Base-by-base conservation (phyloP, 2,113 vertebrate species). In the Morone chrysops region DNA sequence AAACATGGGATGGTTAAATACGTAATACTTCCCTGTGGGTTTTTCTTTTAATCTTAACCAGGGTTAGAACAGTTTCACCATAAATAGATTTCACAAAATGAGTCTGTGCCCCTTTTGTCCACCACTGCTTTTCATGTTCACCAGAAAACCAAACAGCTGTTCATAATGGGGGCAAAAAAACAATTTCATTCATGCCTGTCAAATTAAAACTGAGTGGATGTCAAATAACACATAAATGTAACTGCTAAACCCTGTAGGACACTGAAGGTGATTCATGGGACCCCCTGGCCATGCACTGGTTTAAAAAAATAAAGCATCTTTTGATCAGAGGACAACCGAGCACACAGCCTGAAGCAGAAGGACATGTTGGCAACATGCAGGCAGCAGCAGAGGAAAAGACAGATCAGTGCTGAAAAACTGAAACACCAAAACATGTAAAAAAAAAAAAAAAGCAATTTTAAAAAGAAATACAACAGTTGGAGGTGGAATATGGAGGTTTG, bases 271-370 rank as follows among this genome's bases (percentile, higher is more conserved):
- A 69, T 61, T 75, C 25, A 45, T 18, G 22, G 45, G 36, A 20
- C 20, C 9, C 41, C 18, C 10, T 48, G 31, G 16, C 25, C 59
- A 31, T 20, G 6, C 4, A 31, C 16, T n/a, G 43, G 16, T 83
- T 83, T 20, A 43, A 20, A 72, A 66, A 59, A 45, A 71, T 47
- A 65, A 47, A 57, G 41, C 11, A 20, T 57, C 18, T 60, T 73
- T 53, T 78, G 51, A 78, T 72, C 53, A 22, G 61, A 71, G 16
- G 66, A 56, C 12, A 36, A n/a, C 1, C 17, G 2, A 73, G 18
- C 62, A 31, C 38, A 22, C 22, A 36, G 43, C 81, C 81, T 53
- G 61, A 38, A 67, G 68, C 61, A 2, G 60, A 43, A 7, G 50
- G 18, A n/a, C 8, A 51, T 41, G 68, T 59, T 1, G 4, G 59